These are phyloP conservation scores for Metaphire vulgaris DNA, from an alignment of 1,140 invertebrate species.

Conservation along the genomic window DNA sequence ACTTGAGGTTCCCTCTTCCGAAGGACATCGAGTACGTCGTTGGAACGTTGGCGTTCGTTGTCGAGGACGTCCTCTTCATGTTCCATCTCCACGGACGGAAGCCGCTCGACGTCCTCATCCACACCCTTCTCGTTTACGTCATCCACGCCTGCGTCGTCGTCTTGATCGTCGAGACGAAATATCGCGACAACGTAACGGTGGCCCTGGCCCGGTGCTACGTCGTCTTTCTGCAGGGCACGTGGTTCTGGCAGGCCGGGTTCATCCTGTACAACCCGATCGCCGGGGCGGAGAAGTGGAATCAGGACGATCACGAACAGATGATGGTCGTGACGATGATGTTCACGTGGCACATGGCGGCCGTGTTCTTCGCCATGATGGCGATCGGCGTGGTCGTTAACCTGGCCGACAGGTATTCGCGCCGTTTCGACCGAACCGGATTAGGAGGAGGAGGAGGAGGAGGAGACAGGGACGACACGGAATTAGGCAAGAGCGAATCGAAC, in stretches of 20 bases:
- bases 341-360: constrained; percentile 28
- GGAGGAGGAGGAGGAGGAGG: too few relatives aligned
- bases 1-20: constrained; percentile 7
- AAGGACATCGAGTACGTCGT: constrained; percentile 32
- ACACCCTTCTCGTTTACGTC: constrained; percentile 51
- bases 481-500: neutral
- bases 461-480: too few relatives aligned
- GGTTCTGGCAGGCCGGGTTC: constrained; percentile 55
- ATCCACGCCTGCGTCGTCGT: constrained; percentile 42
- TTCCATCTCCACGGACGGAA: constrained; percentile 54
- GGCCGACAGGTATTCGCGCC: neutral
- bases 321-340: constrained; percentile 53
- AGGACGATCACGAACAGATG: constrained; percentile 45
- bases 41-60: constrained; percentile 36
- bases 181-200: constrained; percentile 40
- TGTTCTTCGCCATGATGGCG: constrained; percentile 25
- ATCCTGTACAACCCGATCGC: constrained; percentile 52
- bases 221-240: constrained; percentile 52
- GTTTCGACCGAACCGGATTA: neutral
- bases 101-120: constrained; percentile 52
- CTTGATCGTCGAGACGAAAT: constrained; percentile 44
- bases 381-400: constrained; percentile 21
- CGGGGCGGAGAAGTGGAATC: constrained; percentile 41
- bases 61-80: constrained; percentile 54
- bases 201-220: constrained; percentile 46